phyloP scores from a whole-genome alignment of 1,140 invertebrate genomes.

The Chelonus insularis region DNA sequence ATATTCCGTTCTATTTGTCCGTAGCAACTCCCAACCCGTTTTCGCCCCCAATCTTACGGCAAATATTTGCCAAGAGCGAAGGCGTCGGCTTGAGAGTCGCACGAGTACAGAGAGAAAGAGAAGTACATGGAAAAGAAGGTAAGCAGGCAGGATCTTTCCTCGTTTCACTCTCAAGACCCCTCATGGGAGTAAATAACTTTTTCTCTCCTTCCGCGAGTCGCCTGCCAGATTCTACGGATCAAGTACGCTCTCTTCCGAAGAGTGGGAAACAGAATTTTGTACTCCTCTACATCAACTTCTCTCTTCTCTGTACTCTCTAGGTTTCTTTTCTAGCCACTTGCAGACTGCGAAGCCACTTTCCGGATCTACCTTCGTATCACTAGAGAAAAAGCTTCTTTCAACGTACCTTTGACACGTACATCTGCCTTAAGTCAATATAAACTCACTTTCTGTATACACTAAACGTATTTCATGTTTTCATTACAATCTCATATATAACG shows the following conservation, averaged over 20 bases:
- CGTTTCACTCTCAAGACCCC: constrained; percentile 2
- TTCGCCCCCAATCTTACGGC: constrained; percentile 6
- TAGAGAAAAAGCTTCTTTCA: neutral
- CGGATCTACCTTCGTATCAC: neutral
- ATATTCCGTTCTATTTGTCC: constrained; percentile 13
- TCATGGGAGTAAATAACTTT: constrained; percentile 17
- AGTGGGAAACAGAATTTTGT: constrained; percentile 6
- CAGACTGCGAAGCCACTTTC: constrained; percentile 2
- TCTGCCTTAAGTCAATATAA: no score
- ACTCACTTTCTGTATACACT: no score
- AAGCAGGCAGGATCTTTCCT: constrained; percentile 1
- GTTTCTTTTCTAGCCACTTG: neutral
- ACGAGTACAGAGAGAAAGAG: constrained; percentile 13
- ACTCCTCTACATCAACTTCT: constrained; percentile 5
- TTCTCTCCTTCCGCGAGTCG: neutral
- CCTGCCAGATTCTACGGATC: neutral
- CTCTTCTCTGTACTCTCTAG: neutral
- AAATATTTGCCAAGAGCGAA: constrained; percentile 14
- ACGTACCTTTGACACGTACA: constrained; percentile 2
- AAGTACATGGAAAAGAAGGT: neutral
- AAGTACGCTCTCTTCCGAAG: neutral
- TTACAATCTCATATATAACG: no score
- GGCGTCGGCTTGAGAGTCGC: neutral
- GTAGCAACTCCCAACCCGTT: neutral
- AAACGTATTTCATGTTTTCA: no score